Evolutionary conservation across 2,113 vertebrate genomes (phyloP), one percentile per base, ranked within the genome.

Genomic region (Asarcornis scutulata): DNA sequence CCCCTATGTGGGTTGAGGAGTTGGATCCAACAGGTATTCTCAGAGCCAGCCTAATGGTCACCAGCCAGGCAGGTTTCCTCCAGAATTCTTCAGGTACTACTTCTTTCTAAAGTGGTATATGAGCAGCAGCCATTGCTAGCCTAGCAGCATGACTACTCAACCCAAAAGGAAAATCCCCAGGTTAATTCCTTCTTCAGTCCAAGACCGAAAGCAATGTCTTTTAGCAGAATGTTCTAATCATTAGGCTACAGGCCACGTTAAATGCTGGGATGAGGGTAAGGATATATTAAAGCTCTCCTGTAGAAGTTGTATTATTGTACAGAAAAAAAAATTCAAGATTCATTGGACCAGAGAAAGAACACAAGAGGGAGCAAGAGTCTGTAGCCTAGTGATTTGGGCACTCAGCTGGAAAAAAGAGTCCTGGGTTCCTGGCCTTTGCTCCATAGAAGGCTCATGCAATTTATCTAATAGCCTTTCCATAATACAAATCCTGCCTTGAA

Each of bases 291-390:
- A 86, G 48, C 31, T 82, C 62, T 88, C 56, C 62, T 76, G 25
- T 25, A 58, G 73, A 78, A 93, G 34, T 26, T 60, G 27, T 64
- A 25, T 92, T 29, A 78, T 84, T 86, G 77, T 84, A 48, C 17
- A 88, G 83, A 92, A 95, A 95, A 89, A 40, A 40, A 13, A 40
- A 40, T 5, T 82, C 74, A 66, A 58, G 89, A 92, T 83, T 91
- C 74, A 85, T 60, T 93, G 94, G 94, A 91, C 96, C 58, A 67
- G 94, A 95, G 74, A 94, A 95, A 95, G 96, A 97, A 97, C 95
- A 83, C 53, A 79, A 96, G 95, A 96, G 95, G 96, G 94, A 97
- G 95, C 67, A 95, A 96, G 97, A 93, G 86, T 76, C 91, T 96
- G 73, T 92, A 96, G 94, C 95, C 96, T 95, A 82, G 77, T 96